Evolutionary conservation across 2,797 vertebrate genomes (phyloP), one percentile per base, ranked within the genome.

Genomic region (Centroberyx gerrardi): DNA sequence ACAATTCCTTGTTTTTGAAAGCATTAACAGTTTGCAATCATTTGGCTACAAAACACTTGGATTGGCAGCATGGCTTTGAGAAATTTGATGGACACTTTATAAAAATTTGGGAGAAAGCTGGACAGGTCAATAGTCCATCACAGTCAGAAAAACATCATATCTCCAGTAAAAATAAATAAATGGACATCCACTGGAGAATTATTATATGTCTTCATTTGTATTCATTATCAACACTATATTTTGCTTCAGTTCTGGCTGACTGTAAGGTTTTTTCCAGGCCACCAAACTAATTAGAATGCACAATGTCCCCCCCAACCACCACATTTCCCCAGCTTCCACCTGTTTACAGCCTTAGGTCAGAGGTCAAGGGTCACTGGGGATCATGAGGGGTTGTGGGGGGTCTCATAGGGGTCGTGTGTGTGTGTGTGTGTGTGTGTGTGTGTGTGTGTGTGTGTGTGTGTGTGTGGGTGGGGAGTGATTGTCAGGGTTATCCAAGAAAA

Each of bases 281-380:
- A 70, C 68, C 60, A 80, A 53, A 77, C 68, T 62, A 77, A 86
- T 85, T 71, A 60, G 53, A 79, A 56, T 33, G n/a, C 60, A 58
- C 38, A 59, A 61, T 51, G 52, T 22, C 14, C 7, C 46, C 64
- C 5, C 61, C 18, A 38, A 8, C 18, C 28, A 33, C 56, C 1
- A 18, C 28, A 66, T 36, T 58, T 72, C 46, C 40, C 17, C 52
- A 63, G 65, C 63, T 38, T 71, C 80, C 78, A 83, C 81, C 86
- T 87, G 87, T 84, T 82, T 73, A 78, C 82, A 87, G 81, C 71
- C 55, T 68, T 13, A 80, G 87, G 85, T 88, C 80, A 17, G 60
- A 78, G 89, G 78, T 14, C 77, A 83, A 49, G 31, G 81, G 80
- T 76, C 61, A 65, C 27, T 40, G 5, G 56, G 76, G 76, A 54